Evolutionary conservation across 2,113 vertebrate genomes (phyloP), one percentile per base, ranked within the genome.

Genomic region (Thermophis baileyi): DNA sequence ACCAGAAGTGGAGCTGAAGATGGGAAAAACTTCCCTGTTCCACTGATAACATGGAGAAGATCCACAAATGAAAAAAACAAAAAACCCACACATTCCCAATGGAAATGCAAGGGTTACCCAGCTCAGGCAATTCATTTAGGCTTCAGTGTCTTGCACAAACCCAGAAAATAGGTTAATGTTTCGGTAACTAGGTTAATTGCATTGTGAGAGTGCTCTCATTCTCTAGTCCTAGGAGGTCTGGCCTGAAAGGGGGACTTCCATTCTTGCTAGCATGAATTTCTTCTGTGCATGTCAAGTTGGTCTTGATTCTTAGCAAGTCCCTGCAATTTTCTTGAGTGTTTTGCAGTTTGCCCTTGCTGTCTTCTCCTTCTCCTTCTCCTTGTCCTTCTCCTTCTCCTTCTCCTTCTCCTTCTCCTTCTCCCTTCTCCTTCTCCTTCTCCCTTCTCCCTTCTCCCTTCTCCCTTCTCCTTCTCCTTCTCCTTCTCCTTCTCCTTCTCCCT

Each of bases 341-440:
- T 74, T 69, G 12, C 6, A 1, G 30, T 69, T 35, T 35, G 63
- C 12, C 30, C 63, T 69, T 35, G 30, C 30, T n/a, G 30, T n/a
- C 12, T n/a, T 2, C 12, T n/a, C 14, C 30, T 69, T 0, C 63
- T 35, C 2, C 57, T 27, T n/a, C n/a, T n/a, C 4, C 30, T 69
- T 0, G 2, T 35, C 4, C 11, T n/a, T 2, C 60, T 14, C 3
- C 27, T 63, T 0, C 25, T 11, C 1, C 57, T 63, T 0, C 7
- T 57, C 6, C 24, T 57, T 1, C 57, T 63, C 1, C 57, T 60
- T 0, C 25, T 60, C 3, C 57, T 60, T 30, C 3, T 10, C 9
- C 0, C 25, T 60, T 1, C 25, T 11, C 1, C 57, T 57, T 0
- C 24, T 9, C 6, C 22, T 18, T 0, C 54, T 25, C 6, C 6